Base-by-base conservation (phyloP, 2,888 invertebrate genomes). In the Imbricaverruca yamaguchii region DNA sequence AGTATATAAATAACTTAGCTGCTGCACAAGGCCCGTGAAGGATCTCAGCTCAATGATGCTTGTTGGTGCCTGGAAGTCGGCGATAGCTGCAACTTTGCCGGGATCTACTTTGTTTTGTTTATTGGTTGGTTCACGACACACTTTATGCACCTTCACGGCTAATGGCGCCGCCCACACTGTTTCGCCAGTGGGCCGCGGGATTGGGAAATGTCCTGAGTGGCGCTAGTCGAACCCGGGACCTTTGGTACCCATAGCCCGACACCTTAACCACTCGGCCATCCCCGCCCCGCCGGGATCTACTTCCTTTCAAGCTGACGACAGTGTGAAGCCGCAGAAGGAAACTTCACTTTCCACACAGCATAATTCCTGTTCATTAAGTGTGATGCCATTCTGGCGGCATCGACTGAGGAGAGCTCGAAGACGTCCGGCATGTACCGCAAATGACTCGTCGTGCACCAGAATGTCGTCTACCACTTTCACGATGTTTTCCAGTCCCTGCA, bases 391-490 rank as follows among this genome's bases (percentile, higher is more conserved):
- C 18, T 79, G 21, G 21, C 81, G 65, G 39, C 80, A 81, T 13
- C 80, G 65, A 23, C 21, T 21, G 13, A 63, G 67, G 15, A 65
- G 80, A 10, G 67, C 39, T 25, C 57, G 81, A 63, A 77, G 39
- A 61, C 25, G 55, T 8, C 56, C 0, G 0, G 18, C 23, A 61
- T 82, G 53, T 8, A 9, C 56, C 63, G n/a, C 23, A 53, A 23
- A 39, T 18, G 56, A 39, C 25, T 81, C 25, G 55, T 10, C 12
- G 23, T 25, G 39, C 7, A 67, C 12, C 23, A 82, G 57, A n/a
- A 80, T 77, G 55, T 77, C 74, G 55, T 81, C 74, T 0, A 82
- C 80, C 13, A 80, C 69, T n/a, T 82, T 81, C 15, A 81, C 65
- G 23, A 63, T 56, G 53, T 81, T 81, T 12, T 63, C 21, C 15